phyloP scores from a whole-genome alignment of 2,797 vertebrate genomes.

The Takifugu ocellatus region DNA sequence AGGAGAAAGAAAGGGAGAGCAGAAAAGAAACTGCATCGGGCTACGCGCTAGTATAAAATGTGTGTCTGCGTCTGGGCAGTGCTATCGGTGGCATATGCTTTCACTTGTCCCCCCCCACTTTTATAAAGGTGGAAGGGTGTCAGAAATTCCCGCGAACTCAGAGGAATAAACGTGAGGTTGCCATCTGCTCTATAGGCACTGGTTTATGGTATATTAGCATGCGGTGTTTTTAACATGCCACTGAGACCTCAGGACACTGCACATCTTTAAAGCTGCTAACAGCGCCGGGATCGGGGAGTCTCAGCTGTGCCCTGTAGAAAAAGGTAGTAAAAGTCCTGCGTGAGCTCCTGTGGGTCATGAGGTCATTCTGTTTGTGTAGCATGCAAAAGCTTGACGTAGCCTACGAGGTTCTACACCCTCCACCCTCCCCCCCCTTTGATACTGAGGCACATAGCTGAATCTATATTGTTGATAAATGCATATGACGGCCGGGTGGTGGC shows the following conservation, averaged over 20 bases:
- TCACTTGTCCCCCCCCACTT: background rate
- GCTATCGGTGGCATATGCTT: constrained; percentile 40
- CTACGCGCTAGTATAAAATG: constrained; percentile 51
- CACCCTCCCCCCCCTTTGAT: constrained; percentile 38
- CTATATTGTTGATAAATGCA: constrained; percentile 51
- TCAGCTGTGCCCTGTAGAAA: constrained; percentile 33
- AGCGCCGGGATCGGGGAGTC: too few relatives aligned
- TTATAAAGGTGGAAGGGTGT: constrained; percentile 36
- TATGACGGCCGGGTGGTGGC: constrained; percentile 37
- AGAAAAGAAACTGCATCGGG: constrained; percentile 25
- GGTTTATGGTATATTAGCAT: constrained; percentile 64
- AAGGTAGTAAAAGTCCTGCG: constrained; percentile 53
- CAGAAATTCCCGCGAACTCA: constrained; percentile 31
- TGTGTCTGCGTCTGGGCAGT: constrained; percentile 57
- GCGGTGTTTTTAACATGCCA: constrained; percentile 63
- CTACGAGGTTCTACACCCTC: constrained; percentile 37
- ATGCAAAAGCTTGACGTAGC: constrained; percentile 58
- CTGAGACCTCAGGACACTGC: constrained; percentile 33
- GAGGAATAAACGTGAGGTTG: constrained; percentile 54
- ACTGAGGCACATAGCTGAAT: constrained; percentile 69
- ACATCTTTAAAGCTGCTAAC: too few relatives aligned
- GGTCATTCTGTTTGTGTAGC: constrained; percentile 67
- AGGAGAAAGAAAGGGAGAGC: constrained; percentile 56
- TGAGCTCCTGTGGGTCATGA: constrained; percentile 56
- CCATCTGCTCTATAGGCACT: constrained; percentile 63